Conservation (phyloP, 2,888 invertebrate genomes). For the Anthoptus insignis region DNA sequence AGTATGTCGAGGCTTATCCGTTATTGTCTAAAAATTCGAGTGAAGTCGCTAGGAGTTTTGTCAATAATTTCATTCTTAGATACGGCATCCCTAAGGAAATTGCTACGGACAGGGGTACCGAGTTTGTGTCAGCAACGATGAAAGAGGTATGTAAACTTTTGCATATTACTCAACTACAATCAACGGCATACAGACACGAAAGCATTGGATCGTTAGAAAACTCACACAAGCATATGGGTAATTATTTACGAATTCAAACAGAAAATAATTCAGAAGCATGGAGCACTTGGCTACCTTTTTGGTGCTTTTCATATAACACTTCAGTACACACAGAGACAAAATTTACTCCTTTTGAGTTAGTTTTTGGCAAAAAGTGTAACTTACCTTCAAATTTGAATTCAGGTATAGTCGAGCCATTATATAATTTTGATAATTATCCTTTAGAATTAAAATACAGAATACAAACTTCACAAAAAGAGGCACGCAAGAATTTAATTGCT, state of each 20-base stretch:
- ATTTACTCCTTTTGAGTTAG: constrained; percentile 36
- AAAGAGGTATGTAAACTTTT: constrained; percentile 46
- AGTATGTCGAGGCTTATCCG: constrained; percentile 39
- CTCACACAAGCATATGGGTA: constrained; percentile 31
- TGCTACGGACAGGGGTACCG: constrained; percentile 40
- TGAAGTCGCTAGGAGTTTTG: constrained; percentile 37
- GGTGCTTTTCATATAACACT: constrained; percentile 42
- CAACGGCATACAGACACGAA: constrained; percentile 46
- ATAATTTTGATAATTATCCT: too few relatives aligned
- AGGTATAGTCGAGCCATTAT: constrained; percentile 9
- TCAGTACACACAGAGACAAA: constrained; percentile 31
- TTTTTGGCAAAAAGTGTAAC: constrained; percentile 19
- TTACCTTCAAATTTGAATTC: constrained; percentile 14
- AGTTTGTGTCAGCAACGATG: constrained; percentile 40
- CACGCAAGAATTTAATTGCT: too few relatives aligned
- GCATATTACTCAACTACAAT: constrained; percentile 42
- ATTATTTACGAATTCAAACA: constrained; percentile 40
- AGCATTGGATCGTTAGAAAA: constrained; percentile 40
- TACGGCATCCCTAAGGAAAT: constrained; percentile 44
- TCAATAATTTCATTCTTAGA: constrained; percentile 45
- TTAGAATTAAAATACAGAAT: too few relatives aligned
- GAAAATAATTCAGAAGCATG: constrained; percentile 35
- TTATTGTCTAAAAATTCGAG: constrained; percentile 32
- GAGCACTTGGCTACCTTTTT: constrained; percentile 39
- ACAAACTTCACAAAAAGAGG: too few relatives aligned